Evolutionary conservation across 1,140 invertebrate genomes (phyloP).

Genomic region (Schlechtendalia chinensis): DNA sequence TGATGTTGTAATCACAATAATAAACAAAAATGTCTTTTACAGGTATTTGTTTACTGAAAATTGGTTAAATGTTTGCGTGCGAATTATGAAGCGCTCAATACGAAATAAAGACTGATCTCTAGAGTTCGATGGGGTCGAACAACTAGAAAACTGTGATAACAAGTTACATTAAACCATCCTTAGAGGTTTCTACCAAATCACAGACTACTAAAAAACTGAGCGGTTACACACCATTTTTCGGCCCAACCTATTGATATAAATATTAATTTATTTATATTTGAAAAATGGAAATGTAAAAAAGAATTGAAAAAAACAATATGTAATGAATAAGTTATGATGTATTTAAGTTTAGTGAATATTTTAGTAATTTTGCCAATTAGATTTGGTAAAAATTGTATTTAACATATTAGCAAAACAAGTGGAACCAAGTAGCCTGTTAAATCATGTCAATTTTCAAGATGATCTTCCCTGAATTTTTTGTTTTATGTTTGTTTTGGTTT

Average conservation of each 20-base stretch:
- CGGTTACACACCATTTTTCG: conserved; percentile 15
- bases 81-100: conserved; percentile 28
- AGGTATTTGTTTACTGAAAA: neutral
- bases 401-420: conserved; percentile 24
- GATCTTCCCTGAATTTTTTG: conserved; percentile 34
- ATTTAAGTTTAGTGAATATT: neutral
- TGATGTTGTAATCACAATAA: neutral
- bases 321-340: conserved; percentile 30
- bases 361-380: neutral
- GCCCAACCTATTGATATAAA: conserved; percentile 23
- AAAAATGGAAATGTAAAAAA: conserved; percentile 27
- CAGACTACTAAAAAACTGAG: conserved; percentile 18
- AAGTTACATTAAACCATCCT: neutral
- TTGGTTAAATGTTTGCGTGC: conserved; percentile 4
- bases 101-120: conserved; percentile 46
- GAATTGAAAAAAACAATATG: neutral
- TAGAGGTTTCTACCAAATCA: neutral
- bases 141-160: conserved; percentile 48
- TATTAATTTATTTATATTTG: conserved; percentile 10
- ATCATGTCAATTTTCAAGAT: conserved; percentile 40
- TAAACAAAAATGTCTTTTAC: neutral
- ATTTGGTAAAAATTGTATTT: conserved; percentile 31
- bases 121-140: conserved; percentile 44
- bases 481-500: conserved; percentile 32
- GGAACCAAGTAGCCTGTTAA: conserved; percentile 32